Evolutionary conservation across 1,140 invertebrate genomes (phyloP), one percentile per base, ranked within the genome.

Genomic region (Teleopsis dalmanni): DNA sequence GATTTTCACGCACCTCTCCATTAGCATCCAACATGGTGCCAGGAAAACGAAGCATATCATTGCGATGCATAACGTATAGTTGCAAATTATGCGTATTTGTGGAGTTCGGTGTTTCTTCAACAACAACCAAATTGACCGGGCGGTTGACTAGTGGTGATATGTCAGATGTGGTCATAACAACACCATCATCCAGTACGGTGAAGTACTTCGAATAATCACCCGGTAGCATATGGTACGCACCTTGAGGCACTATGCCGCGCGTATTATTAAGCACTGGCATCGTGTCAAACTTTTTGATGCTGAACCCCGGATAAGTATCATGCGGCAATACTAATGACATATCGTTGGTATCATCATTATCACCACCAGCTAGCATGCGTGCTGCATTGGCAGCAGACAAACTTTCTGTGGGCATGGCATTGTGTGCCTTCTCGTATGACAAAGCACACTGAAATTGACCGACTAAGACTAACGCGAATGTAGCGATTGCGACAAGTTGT

Each of bases 91-190:
- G 88, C 2, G 85, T 87, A 13, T 83, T 78, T 25, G 85, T 90
- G 34, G 78, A 77, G 60, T 89, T 89, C 1, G 81, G 78, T 7
- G 83, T 80, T 53, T 90, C 84, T 59, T 91, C 88, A 11, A 89
- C 71, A 0, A 93, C 81, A 8, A 89, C 78, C 14, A 93, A 74
- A 57, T 87, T 83, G 7, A 93, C 79, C 0, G 87, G 85, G 35
- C 80, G 76, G 62, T 90, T 83, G 22, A 89, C 78, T n/a, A 93
- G 68, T 4, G 87, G 84, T 19, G 80, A 79, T 4, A 92, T 73
- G 56, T 91, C 87, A 3, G 85, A 80, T 3, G 88, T 91, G 14
- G 88, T 92, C 88, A 93, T 93, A 8, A 94, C 80, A 35, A 91
- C 78, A 19, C 90, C 91, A 69, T 91, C 84, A 41, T 85, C 81